Conservation (phyloP, 2,113 vertebrate genomes). For the Antennarius striatus region DNA sequence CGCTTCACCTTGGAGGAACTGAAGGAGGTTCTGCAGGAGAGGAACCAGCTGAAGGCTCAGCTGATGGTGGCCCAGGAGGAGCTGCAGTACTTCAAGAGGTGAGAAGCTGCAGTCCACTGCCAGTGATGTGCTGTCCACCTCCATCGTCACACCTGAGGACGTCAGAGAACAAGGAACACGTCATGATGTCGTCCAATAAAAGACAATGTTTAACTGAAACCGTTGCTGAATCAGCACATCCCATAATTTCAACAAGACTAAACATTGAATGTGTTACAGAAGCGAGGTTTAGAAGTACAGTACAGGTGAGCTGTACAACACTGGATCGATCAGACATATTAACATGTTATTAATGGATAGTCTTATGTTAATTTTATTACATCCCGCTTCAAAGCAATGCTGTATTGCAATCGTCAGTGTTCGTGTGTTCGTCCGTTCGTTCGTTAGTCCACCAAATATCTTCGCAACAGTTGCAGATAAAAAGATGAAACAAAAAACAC, state of each 20-base stretch:
- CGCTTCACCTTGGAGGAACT: constrained; percentile 96
- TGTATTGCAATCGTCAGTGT: too few species aligned
- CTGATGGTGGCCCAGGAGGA: constrained; percentile 91
- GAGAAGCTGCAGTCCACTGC: background rate
- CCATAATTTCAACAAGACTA: background rate
- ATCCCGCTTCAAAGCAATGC: too few species aligned
- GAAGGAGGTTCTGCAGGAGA: constrained; percentile 92
- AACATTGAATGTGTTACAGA: background rate
- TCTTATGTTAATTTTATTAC: too few species aligned
- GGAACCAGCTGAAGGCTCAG: constrained; percentile 93
- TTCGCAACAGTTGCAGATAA: too few species aligned
- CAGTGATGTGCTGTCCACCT: background rate
- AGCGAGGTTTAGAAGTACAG: background rate
- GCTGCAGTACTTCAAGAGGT: constrained; percentile 93
- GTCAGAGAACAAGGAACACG: too few species aligned
- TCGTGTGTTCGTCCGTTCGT: too few species aligned
- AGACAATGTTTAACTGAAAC: too few species aligned
- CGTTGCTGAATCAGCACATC: too few species aligned
- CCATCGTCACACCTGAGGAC: background rate
- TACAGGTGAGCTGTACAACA: background rate
- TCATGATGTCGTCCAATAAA: too few species aligned
- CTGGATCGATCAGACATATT: background rate
- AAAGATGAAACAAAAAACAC: too few species aligned
- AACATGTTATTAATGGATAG: too few species aligned
- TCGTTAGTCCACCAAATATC: too few species aligned